Base-by-base conservation (phyloP, 1,140 invertebrate species). In the Polypedilum pembai region DNA sequence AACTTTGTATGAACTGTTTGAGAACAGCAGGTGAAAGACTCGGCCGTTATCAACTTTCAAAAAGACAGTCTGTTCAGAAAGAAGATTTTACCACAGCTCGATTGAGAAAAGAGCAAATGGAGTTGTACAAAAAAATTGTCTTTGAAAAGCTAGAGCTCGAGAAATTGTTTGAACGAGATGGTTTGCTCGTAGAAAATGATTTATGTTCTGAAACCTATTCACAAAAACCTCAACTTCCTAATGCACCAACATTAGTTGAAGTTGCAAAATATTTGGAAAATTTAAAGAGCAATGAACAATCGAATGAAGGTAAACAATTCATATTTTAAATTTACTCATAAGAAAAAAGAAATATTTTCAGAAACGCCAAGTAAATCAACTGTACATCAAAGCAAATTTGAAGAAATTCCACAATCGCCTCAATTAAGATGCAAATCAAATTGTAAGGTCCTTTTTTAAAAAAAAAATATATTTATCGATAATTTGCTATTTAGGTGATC, bases 71-170 rank as follows among this genome's bases (percentile, higher is more conserved):
- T 0, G 94, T 96, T 7, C 91, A 93, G 24, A 85, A 91, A 74
- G 95, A 97, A 79, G 94, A 98, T 82, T 97, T 94, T 79, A 93
- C 95, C 76, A 88, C 91, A 77, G 95, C 95, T 0, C 90, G 92
- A 74, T 83, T 90, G 18, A 95, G 96, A 82, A 94, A 96, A 77
- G 89, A 91, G 74, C 92, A 95, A 82, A 95, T 96, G 76, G 91
- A 96, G 77, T 81, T 87, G 69, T 92, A 91, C 78, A 85, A 91
- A 75, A 82, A 87, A 7, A 85, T 89, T 74, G 85, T 92, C 3
- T 92, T 94, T 78, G 83, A 87, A 74, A 87, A 88, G 73, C 80
- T 94, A 0, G 84, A 88, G 75, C 83, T 94, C 0, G 86, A 90
- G 12, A 87, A 92, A 77, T 83, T 98, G 10, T 84, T 98, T 45